phyloP scores from a whole-genome alignment of 2,888 invertebrate species.

The Lymantria monacha region DNA sequence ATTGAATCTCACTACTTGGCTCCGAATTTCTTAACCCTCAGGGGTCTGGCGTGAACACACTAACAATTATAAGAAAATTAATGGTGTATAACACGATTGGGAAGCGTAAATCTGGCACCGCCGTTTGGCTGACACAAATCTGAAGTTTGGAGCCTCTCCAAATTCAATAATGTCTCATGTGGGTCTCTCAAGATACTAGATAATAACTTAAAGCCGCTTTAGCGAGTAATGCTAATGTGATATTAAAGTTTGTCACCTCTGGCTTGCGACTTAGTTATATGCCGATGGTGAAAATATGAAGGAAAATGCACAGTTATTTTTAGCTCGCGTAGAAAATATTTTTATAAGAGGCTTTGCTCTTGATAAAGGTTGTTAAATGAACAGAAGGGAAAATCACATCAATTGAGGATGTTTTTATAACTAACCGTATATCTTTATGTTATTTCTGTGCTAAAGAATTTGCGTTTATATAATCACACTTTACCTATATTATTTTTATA shows the following conservation, averaged over 20 bases:
- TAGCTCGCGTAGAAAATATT: neutral
- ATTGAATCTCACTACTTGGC: neutral
- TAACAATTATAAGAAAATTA: slow-evolving; percentile 39
- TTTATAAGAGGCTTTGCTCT: neutral
- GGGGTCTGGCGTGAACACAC: slow-evolving; percentile 12
- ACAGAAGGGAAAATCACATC: neutral
- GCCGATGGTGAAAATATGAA: neutral
- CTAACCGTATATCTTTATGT: neutral
- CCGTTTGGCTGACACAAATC: slow-evolving; percentile 65
- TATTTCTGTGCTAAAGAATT: neutral
- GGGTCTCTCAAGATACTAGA: slow-evolving; percentile 53
- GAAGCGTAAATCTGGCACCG: slow-evolving; percentile 61
- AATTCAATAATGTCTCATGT: slow-evolving; percentile 65
- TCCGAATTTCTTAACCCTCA: slow-evolving; percentile 1
- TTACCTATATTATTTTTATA: no score
- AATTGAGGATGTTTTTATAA: neutral
- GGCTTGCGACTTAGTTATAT: slow-evolving; percentile 5
- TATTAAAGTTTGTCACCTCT: slow-evolving; percentile 25
- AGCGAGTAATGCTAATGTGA: slow-evolving; percentile 19
- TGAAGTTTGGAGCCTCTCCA: slow-evolving; percentile 59
- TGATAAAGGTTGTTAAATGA: neutral
- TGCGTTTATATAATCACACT: neutral
- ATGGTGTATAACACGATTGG: slow-evolving; percentile 40
- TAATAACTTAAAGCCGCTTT: slow-evolving; percentile 28
- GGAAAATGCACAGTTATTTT: slow-evolving; percentile 1